Evolutionary conservation across 2,113 vertebrate species (phyloP).

Genomic region (Heloderma charlesbogerti): DNA sequence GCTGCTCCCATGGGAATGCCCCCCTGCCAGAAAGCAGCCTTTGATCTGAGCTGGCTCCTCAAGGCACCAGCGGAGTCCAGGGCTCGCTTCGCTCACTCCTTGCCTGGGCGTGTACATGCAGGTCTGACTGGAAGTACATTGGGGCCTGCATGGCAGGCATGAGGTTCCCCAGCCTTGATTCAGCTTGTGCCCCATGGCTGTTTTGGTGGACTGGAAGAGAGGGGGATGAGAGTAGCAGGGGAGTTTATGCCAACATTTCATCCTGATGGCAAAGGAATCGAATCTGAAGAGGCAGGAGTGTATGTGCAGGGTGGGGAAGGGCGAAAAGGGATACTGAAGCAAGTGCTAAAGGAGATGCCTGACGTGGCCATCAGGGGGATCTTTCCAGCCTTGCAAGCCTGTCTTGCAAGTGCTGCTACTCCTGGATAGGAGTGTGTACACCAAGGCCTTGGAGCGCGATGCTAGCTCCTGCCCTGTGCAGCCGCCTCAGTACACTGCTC

Average conservation of each 20-base stretch:
- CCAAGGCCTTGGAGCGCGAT: not conserved
- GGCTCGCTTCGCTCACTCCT: too few species aligned
- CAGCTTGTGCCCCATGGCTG: too few species aligned
- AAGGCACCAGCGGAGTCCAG: too few species aligned
- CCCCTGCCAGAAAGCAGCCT: too few species aligned
- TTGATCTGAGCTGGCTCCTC: too few species aligned
- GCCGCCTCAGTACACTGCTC: constrained; percentile 80
- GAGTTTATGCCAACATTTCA: constrained; percentile 79
- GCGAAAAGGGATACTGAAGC: too few species aligned
- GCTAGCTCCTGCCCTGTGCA: constrained; percentile 58
- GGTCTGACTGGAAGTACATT: too few species aligned
- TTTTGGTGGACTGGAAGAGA: constrained; percentile 33
- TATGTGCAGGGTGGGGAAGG: not conserved
- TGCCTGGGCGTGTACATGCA: too few species aligned
- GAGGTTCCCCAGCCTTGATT: too few species aligned
- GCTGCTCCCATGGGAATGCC: too few species aligned
- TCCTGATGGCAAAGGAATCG: constrained; percentile 84
- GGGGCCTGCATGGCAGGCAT: too few species aligned
- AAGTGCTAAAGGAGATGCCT: not conserved
- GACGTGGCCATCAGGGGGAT: too few species aligned
- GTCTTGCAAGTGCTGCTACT: constrained; percentile 75
- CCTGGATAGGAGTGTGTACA: constrained; percentile 54
- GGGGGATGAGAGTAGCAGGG: constrained; percentile 29
- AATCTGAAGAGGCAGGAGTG: constrained; percentile 75
- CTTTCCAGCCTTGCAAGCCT: not conserved